Evolutionary conservation across 2,113 vertebrate genomes (phyloP).

Genomic region (Tupaia tana): DNA sequence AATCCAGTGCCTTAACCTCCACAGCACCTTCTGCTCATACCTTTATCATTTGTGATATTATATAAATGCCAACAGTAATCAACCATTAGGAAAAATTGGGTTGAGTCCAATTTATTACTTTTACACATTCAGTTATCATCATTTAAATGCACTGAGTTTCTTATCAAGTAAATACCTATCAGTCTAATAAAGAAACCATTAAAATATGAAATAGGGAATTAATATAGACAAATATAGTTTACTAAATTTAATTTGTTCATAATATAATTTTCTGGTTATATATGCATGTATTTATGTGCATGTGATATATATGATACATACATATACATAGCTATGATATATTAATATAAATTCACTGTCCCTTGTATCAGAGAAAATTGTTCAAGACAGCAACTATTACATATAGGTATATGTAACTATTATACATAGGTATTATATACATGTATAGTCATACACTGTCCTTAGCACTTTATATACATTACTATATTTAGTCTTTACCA

Average conservation of each 20-base stretch:
- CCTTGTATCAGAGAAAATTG: not conserved
- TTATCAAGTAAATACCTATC: not conserved
- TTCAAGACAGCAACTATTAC: not conserved
- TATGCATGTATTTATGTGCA: not conserved
- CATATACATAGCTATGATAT: not conserved
- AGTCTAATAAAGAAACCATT: slow-evolving; percentile 28
- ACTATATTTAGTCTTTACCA: not conserved
- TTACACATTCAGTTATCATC: slow-evolving; percentile 33
- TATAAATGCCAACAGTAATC: slow-evolving; percentile 7
- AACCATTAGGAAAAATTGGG: not conserved
- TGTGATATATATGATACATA: not conserved
- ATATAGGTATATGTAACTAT: not conserved
- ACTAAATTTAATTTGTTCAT: slow-evolving; percentile 36
- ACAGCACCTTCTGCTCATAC: too few relatives aligned
- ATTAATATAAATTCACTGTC: not conserved
- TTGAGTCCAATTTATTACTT: not conserved
- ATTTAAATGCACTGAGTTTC: slow-evolving; percentile 17
- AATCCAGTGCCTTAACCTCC: too few relatives aligned
- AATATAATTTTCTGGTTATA: not conserved
- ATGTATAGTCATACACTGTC: not conserved
- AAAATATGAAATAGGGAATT: not conserved
- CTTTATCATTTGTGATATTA: not conserved
- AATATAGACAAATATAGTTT: not conserved
- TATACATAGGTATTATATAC: not conserved
- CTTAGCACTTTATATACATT: not conserved